A percentile compares a stretch with the other conserved stretches of the same genome.
Conservation (phyloP, 2,888 invertebrate species). For the Orchesella flavescens region DNA sequence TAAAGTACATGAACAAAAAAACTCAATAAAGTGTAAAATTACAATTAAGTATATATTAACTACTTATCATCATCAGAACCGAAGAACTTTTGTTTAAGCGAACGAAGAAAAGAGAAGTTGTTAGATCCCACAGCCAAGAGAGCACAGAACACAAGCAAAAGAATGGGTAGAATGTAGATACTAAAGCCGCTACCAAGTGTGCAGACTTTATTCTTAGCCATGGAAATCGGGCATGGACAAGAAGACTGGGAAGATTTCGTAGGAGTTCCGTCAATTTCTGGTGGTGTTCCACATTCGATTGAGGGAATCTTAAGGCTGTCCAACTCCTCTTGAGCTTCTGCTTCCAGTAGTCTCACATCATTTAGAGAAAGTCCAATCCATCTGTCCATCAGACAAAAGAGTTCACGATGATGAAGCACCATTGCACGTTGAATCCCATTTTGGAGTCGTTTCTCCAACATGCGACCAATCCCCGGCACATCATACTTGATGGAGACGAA, state of each 20-base stretch:
- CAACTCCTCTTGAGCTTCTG: background rate
- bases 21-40: no score
- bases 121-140: no score
- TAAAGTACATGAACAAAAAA: no score
- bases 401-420: conserved; percentile 32
- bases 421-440: conserved; percentile 17
- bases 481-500: conserved; percentile 9
- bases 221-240: no score
- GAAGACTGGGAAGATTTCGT: background rate
- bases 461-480: background rate
- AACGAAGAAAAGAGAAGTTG: no score
- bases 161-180: no score
- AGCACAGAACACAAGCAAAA: no score
- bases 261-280: background rate
- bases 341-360: background rate
- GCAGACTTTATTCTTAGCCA: no score
- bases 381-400: conserved; percentile 29
- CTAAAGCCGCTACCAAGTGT: no score
- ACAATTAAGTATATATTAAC: no score
- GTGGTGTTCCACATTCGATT: background rate
- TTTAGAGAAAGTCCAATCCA: conserved; percentile 15
- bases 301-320: background rate
- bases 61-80: no score
- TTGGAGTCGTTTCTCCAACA: conserved; percentile 18
- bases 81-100: no score